These are phyloP conservation scores for Clunio marinus DNA, from an alignment of 2,888 invertebrate species.

Conservation along the genomic window DNA sequence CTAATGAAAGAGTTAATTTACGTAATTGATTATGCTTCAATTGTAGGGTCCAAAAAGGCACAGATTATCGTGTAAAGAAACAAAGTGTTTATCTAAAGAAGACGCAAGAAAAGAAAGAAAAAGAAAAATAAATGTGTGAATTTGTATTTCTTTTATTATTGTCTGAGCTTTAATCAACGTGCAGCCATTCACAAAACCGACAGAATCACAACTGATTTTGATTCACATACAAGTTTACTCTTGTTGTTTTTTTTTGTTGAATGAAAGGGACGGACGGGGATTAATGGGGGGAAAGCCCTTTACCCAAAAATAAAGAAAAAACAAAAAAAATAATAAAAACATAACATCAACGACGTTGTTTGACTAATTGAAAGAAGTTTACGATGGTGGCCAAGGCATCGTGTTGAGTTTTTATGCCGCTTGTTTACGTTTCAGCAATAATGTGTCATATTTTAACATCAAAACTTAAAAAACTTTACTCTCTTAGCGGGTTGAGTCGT, in stretches of 20 bases:
- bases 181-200: constrained; percentile 7
- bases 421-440: constrained; percentile 15
- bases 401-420: not conserved
- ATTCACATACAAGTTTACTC: not conserved
- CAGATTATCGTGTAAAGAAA: not conserved
- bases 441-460: constrained; percentile 20
- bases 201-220: constrained; percentile 27
- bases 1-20: constrained; percentile 1
- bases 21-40: constrained; percentile 14
- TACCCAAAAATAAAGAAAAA: not conserved
- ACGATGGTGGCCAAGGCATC: constrained; percentile 18
- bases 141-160: no score
- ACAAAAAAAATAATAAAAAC: no score
- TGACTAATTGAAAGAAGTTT: constrained; percentile 12
- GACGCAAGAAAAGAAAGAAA: constrained; percentile 3
- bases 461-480: not conserved
- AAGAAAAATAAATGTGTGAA: constrained; percentile 3
- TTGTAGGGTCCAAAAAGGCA: not conserved
- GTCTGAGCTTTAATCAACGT: constrained; percentile 12
- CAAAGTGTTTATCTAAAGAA: constrained; percentile 14
- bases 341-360: not conserved
- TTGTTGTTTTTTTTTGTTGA: no score
- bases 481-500: constrained; percentile 15
- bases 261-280: no score
- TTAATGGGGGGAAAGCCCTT: not conserved